Evolutionary conservation across 23 tunicate species (phyloP), one percentile per base, ranked within the genome.

Genomic region (Trididemnum clinides): DNA sequence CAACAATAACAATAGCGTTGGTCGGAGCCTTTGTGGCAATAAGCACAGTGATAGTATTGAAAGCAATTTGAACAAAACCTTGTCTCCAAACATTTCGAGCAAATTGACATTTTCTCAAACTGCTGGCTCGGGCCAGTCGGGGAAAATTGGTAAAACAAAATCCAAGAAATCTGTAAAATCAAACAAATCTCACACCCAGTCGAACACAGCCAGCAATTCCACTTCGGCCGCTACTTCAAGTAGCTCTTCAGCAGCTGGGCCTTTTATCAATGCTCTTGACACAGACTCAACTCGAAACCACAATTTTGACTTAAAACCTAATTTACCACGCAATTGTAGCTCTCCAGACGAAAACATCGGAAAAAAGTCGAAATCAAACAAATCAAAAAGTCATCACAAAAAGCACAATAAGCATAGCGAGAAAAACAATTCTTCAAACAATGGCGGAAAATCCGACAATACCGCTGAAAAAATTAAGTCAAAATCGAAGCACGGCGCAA

Each of bases 1-100:
- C 69, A 87, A 87, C 54, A 87, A 87, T 51, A 87, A 80, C 33
- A 80, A 87, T 51, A 87, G 79, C 37, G 73, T 29, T 26, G 87
- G 23, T 19, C 30, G 64, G 15, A 58, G 87, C 37, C 64, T 72
- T 83, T 66, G 87, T 66, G 10, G 28, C 36, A 66, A 34, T 23
- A 83, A 83, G 69, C 65, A 78, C 66, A 51, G 18, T 51, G 59
- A 29, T 18, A 44, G 27, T 22, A 57, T 20, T 12, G 80, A 74
- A 39, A 44, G 76, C 76, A 69, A 37, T 69, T 19, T 57, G 38
- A 39, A 34, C 64, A 78, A 51, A 51, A 51, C 7, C 10, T 28
- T 54, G 25, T 78, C 66, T 3, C 6, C 80, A n/a, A 74, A 44
- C 58, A 51, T 35, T 37, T 4, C 37, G 28, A 18, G 38, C 38